A percentile compares a stretch with the other conserved stretches of the same genome.
phyloP scores from a whole-genome alignment of 2,113 vertebrate genomes.

The Holacanthus passer region DNA sequence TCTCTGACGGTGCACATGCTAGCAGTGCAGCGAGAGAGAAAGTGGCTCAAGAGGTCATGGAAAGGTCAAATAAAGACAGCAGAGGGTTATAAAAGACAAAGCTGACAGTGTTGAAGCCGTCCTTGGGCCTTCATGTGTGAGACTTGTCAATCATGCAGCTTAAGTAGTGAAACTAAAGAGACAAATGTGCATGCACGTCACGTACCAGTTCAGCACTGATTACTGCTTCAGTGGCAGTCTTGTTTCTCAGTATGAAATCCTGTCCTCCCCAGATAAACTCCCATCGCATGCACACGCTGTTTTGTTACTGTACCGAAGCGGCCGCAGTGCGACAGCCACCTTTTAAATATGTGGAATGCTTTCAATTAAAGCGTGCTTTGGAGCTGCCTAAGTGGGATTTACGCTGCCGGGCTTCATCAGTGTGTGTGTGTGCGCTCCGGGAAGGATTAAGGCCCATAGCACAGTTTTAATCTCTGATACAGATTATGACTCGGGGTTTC shows the following conservation, averaged over 20 bases:
- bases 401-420: slow-evolving; percentile 50
- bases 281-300: background rate
- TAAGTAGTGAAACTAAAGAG: background rate
- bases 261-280: slow-evolving; percentile 25
- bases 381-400: slow-evolving; percentile 65
- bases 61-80: slow-evolving; percentile 37
- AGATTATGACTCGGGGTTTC: slow-evolving; percentile 66
- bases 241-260: slow-evolving; percentile 1
- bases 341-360: slow-evolving; percentile 59
- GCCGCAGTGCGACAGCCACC: slow-evolving; percentile 23
- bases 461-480: slow-evolving; percentile 69
- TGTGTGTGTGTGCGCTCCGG: slow-evolving; percentile 9
- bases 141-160: background rate
- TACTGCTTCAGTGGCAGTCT: background rate
- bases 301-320: background rate
- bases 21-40: background rate
- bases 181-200: background rate
- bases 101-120: background rate
- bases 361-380: slow-evolving; percentile 69
- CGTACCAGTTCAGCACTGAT: background rate
- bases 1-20: background rate
- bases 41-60: slow-evolving; percentile 2
- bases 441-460: slow-evolving; percentile 64
- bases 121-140: background rate
- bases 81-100: background rate